Evolutionary conservation across 2,113 vertebrate species (phyloP), one percentile per base, ranked within the genome.

Genomic region (Cercocebus atys): DNA sequence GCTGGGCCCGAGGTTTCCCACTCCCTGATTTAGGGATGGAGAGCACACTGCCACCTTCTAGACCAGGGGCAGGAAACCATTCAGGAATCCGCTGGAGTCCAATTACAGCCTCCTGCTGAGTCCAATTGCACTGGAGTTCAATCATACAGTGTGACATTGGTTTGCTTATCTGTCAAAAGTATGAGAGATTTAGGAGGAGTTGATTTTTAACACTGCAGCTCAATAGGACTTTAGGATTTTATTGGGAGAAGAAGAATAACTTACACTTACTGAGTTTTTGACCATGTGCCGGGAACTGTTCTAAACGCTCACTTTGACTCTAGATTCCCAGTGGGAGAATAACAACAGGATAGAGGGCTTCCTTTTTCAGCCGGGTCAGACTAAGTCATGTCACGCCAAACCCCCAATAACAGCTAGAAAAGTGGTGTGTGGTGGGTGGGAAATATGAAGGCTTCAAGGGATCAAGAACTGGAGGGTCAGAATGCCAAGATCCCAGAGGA

Each of bases 221-320:
- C 70, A 72, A 3, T 25, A 66, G 18, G 30, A 93, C 79, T 93
- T 55, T 72, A 38, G 70, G 52, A 88, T 68, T 95, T 92, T 96
- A 55, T 1, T 61, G 47, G 40, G 95, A 90, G 89, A 92, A 93
- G 47, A 95, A 97, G 40, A 93, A 86, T 70, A 97, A 96, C 43
- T 85, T 91, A 73, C 3, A 80, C 79, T 94, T 93, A 57, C 1
- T 40, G 79, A 83, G 75, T 43, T 86, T 93, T 88, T 94, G 72
- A 85, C 88, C 75, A 94, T 0, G 3, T 93, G 81, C 68, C 78
- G 27, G 27, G 40, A 90, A 93, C 76, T 68, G 79, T 84, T 94
- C 70, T 59, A 83, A 73, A 22, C 20, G 47, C 40, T 95, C 64
- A 47, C 92, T 86, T 79, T 90, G 84, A 97, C 50, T 57, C 75